Evolutionary conservation across 2,888 invertebrate species (phyloP).

Genomic region (Dendrolimus pini): DNA sequence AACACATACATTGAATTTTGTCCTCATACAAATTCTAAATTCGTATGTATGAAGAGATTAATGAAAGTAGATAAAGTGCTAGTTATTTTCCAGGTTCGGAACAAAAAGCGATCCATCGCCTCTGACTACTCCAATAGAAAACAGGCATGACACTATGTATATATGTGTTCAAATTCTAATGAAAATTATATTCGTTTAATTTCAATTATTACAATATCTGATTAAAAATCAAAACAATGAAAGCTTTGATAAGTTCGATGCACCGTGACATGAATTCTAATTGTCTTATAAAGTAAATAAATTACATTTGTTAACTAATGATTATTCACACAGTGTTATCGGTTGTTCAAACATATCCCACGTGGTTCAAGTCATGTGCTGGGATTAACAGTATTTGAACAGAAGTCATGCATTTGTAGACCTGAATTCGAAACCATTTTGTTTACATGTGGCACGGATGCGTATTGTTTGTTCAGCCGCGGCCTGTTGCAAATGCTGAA

Average conservation of each 20-base stretch:
- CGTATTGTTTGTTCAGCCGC: neutral
- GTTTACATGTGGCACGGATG: constrained; percentile 18
- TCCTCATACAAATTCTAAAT: too few relatives aligned
- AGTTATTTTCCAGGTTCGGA: too few relatives aligned
- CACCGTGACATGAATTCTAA: neutral
- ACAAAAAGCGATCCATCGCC: too few relatives aligned
- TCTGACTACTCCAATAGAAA: too few relatives aligned
- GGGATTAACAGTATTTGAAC: constrained; percentile 34
- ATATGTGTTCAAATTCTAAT: too few relatives aligned
- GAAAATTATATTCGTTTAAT: too few relatives aligned
- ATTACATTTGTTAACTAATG: constrained; percentile 9
- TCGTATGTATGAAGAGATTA: too few relatives aligned
- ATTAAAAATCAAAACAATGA: too few relatives aligned
- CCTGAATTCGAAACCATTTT: constrained; percentile 15
- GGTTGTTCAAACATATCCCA: constrained; percentile 24
- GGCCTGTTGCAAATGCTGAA: neutral
- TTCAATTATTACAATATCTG: too few relatives aligned
- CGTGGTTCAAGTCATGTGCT: constrained; percentile 42
- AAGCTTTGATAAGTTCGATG: constrained; percentile 1
- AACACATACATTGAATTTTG: too few relatives aligned
- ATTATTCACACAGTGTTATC: constrained; percentile 23
- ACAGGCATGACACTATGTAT: too few relatives aligned
- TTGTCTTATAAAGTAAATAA: neutral
- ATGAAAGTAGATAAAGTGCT: too few relatives aligned
- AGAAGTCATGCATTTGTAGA: constrained; percentile 34